Conservation (phyloP, 2,797 vertebrate species). For the Cynopterus sphinx region DNA sequence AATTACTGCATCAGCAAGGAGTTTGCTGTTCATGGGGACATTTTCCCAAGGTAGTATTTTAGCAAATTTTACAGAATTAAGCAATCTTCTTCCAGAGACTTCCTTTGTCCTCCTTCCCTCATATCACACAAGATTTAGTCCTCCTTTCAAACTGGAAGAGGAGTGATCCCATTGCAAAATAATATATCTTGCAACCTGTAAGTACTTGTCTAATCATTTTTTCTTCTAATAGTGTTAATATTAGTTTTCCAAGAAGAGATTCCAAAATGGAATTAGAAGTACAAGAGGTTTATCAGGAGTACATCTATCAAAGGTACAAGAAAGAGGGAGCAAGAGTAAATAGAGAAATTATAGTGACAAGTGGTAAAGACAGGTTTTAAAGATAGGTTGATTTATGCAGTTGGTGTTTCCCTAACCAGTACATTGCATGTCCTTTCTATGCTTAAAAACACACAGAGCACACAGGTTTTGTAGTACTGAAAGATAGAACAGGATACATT, state of each 20-base stretch:
- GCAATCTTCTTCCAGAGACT: neutral
- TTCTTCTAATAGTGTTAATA: neutral
- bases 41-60: neutral
- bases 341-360: neutral
- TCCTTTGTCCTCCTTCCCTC: neutral
- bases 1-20: neutral
- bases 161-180: neutral
- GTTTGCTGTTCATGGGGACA: neutral
- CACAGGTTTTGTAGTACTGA: neutral
- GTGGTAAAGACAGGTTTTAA: neutral
- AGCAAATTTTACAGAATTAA: neutral
- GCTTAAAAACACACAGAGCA: neutral
- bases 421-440: neutral
- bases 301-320: neutral
- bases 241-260: neutral
- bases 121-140: neutral
- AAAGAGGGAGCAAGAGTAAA: neutral
- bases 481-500: neutral
- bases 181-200: neutral
- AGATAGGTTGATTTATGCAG: neutral
- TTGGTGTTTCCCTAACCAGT: neutral
- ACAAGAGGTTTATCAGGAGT: neutral
- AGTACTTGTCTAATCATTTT: neutral
- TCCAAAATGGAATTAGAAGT: neutral
- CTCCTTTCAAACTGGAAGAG: neutral